phyloP scores from a whole-genome alignment of 2,797 vertebrate species.

The Phalloptychus januarius region DNA sequence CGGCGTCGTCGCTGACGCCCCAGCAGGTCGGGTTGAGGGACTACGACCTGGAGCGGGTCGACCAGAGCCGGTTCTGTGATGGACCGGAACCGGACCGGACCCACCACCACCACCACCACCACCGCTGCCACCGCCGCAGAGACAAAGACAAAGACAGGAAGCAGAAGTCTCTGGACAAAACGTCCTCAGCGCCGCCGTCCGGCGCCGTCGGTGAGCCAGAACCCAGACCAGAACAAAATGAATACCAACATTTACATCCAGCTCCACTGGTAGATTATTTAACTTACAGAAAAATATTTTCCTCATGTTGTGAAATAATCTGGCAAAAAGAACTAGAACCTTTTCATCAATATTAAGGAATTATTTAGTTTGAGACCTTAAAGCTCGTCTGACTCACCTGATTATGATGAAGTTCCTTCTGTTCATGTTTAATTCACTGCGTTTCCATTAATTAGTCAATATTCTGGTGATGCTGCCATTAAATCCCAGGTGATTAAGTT shows the following conservation, averaged over 20 bases:
- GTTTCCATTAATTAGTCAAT: too few species aligned
- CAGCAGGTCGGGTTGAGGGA: conserved; percentile 82
- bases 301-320: too few species aligned
- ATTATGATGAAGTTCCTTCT: conserved; percentile 50
- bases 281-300: too few species aligned
- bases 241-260: neutral
- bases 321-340: too few species aligned
- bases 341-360: too few species aligned
- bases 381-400: conserved; percentile 31
- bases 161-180: conserved; percentile 88
- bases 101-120: conserved; percentile 86
- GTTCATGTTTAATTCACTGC: conserved; percentile 6
- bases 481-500: too few species aligned
- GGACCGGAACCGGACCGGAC: conserved; percentile 66
- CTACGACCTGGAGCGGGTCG: conserved; percentile 82
- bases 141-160: conserved; percentile 92
- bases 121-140: conserved; percentile 83
- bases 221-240: neutral
- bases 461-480: too few species aligned
- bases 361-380: conserved; percentile 8
- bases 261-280: too few species aligned
- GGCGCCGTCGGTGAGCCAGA: conserved; percentile 80
- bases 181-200: conserved; percentile 77
- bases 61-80: conserved; percentile 29
- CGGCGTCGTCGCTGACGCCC: conserved; percentile 89